A percentile compares a stretch with the other conserved stretches of the same genome.
Conservation (phyloP, 2,113 vertebrate species). For the Epinephelus fuscoguttatus region DNA sequence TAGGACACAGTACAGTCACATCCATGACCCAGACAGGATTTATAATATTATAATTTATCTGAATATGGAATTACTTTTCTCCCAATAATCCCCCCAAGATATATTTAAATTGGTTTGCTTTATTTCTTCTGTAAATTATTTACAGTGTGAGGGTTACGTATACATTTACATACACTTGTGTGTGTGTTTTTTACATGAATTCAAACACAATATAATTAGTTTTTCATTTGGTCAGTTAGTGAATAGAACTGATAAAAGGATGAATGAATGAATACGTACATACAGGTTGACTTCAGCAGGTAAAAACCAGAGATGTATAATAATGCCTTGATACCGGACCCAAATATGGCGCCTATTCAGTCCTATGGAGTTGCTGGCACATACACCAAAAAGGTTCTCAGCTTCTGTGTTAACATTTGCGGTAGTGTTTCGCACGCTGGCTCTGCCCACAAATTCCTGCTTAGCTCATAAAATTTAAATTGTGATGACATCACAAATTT, state of each 20-base stretch:
- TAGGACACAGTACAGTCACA: slow-evolving; percentile 54
- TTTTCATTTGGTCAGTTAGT: slow-evolving; percentile 1
- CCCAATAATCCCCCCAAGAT: slow-evolving; percentile 53
- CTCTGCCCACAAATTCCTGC: too few species aligned
- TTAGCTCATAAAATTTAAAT: too few species aligned
- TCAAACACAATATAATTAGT: slow-evolving; percentile 14
- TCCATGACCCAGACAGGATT: slow-evolving; percentile 67
- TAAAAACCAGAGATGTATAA: too few species aligned
- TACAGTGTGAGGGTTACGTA: slow-evolving; percentile 8
- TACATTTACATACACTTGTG: slow-evolving; percentile 38
- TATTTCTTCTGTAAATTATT: slow-evolving; percentile 63
- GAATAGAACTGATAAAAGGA: background rate
- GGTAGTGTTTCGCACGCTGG: too few species aligned
- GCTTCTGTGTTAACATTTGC: too few species aligned
- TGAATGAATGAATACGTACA: background rate
- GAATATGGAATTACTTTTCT: slow-evolving; percentile 63
- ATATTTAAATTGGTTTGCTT: slow-evolving; percentile 67
- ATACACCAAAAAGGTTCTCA: too few species aligned
- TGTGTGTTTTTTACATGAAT: slow-evolving; percentile 8
- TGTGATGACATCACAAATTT: too few species aligned
- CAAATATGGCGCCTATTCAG: too few species aligned
- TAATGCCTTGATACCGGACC: too few species aligned
- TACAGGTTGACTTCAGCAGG: background rate
- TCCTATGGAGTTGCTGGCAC: too few species aligned
- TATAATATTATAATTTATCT: slow-evolving; percentile 64